Conservation (phyloP, 2,888 invertebrate genomes). For the Synanthedon formicaeformis region DNA sequence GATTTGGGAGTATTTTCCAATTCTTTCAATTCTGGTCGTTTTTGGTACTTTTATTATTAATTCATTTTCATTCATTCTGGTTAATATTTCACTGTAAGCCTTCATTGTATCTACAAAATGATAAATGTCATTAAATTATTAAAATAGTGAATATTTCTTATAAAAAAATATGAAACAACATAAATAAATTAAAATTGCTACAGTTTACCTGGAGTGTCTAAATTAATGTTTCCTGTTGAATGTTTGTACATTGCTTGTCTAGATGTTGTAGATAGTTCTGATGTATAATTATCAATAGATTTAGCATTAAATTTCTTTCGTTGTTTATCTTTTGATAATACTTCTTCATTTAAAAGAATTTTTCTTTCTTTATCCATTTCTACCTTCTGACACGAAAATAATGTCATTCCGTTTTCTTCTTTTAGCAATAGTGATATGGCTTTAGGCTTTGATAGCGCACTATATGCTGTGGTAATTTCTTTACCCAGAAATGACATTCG, state of each 20-base stretch:
- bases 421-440: slow-evolving; percentile 39
- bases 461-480: slow-evolving; percentile 58
- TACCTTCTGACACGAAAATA: slow-evolving; percentile 59
- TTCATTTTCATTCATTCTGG: slow-evolving; percentile 58
- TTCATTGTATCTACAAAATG: slow-evolving; percentile 23
- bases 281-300: slow-evolving; percentile 24
- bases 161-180: not conserved
- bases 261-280: slow-evolving; percentile 28
- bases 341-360: slow-evolving; percentile 52
- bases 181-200: slow-evolving; percentile 4
- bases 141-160: not conserved
- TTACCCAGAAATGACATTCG: slow-evolving; percentile 62
- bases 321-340: slow-evolving; percentile 26
- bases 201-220: not conserved
- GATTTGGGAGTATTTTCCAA: slow-evolving; percentile 47
- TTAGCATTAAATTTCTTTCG: slow-evolving; percentile 12
- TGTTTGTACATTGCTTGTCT: slow-evolving; percentile 12
- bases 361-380: slow-evolving; percentile 61
- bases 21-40: slow-evolving; percentile 42
- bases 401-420: slow-evolving; percentile 52
- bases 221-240: not conserved
- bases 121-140: not conserved
- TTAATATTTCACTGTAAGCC: slow-evolving; percentile 56
- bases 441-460: slow-evolving; percentile 37
- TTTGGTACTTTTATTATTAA: slow-evolving; percentile 60